Percentiles rank a stretch among this genome's conserved stretches.
Conservation (phyloP, 2,888 invertebrate species). For the Tetheella fluctuosa region DNA sequence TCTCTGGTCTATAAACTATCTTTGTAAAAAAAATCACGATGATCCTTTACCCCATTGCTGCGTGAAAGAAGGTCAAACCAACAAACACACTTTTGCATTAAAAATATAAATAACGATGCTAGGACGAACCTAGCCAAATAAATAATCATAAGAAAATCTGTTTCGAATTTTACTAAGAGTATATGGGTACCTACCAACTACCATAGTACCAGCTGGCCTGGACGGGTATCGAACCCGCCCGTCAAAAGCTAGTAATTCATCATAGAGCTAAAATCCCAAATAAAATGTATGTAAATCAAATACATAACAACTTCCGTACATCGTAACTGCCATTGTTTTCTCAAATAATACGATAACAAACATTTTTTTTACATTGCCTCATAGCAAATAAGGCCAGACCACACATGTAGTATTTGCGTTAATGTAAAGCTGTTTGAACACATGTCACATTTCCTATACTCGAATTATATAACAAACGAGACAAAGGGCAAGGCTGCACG, state of each 20-base stretch:
- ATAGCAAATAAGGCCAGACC: conserved; percentile 9
- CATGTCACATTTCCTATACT: conserved; percentile 10
- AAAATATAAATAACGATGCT: no score
- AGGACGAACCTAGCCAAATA: no score
- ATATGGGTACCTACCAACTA: no score
- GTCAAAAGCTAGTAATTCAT: background rate
- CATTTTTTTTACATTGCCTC: background rate
- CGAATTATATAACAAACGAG: conserved; percentile 5
- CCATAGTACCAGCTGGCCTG: no score
- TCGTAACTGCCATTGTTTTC: background rate
- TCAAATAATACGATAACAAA: background rate
- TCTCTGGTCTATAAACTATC: no score
- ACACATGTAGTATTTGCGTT: conserved; percentile 17
- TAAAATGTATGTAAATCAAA: background rate
- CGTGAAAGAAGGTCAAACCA: no score
- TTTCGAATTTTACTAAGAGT: no score
- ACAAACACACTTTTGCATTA: no score
- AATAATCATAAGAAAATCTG: no score
- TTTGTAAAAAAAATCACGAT: no score
- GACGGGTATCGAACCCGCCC: no score
- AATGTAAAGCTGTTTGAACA: conserved; percentile 17
- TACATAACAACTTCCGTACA: conserved; percentile 2
- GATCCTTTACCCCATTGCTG: no score
- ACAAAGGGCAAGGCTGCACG: background rate
- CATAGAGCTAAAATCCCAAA: background rate